phyloP scores from a whole-genome alignment of 2,113 vertebrate species.

The Charadrius vociferus region DNA sequence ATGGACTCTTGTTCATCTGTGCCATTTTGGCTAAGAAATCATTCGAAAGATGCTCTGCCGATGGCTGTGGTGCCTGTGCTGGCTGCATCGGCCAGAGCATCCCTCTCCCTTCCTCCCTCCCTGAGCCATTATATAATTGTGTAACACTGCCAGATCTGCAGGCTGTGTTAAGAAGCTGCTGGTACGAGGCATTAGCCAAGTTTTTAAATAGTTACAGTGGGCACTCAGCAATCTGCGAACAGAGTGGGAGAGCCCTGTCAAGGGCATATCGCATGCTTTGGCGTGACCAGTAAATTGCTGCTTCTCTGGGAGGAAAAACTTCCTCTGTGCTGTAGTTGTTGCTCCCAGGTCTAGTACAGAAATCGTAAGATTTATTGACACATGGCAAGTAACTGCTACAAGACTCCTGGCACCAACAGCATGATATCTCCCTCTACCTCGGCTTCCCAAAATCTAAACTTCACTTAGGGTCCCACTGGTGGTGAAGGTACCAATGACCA shows the following conservation, averaged over 20 bases:
- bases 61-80: neutral
- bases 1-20: neutral
- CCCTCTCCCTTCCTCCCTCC: neutral
- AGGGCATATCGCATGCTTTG: neutral
- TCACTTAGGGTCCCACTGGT: neutral
- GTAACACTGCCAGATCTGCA: neutral
- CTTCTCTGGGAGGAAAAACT: neutral
- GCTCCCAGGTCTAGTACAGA: neutral
- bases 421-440: neutral
- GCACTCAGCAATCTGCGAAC: neutral
- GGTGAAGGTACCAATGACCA: neutral
- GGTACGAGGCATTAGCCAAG: neutral
- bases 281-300: neutral
- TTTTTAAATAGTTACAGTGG: neutral
- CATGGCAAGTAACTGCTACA: accelerated
- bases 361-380: neutral
- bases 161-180: neutral
- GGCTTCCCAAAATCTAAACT: neutral
- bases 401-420: neutral
- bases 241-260: neutral
- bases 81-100: too few relatives aligned
- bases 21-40: neutral
- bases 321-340: accelerated
- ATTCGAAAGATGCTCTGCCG: neutral
- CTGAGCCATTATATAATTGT: neutral